phyloP scores from a whole-genome alignment of 1,140 invertebrate species.

The Aethina tumida region DNA sequence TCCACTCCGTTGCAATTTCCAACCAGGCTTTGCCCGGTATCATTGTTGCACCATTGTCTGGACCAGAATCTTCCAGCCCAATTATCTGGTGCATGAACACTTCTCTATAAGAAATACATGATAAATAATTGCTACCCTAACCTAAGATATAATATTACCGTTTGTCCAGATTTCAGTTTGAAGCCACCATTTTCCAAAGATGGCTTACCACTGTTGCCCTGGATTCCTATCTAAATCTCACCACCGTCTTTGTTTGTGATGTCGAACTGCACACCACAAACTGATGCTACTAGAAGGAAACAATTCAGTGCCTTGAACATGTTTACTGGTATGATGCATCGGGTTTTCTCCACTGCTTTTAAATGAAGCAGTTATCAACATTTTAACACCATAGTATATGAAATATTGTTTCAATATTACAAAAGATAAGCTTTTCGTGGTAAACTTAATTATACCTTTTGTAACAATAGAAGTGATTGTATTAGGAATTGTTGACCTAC shows the following conservation, averaged over 20 bases:
- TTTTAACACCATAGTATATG: no score
- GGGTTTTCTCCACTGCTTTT: no score
- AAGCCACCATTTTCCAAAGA: slow-evolving; percentile 12
- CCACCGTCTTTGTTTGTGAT: slow-evolving; percentile 25
- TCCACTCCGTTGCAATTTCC: slow-evolving; percentile 35
- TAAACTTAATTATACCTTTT: no score
- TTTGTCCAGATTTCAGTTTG: neutral
- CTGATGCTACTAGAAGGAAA: slow-evolving; percentile 10
- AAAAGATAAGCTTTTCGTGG: no score
- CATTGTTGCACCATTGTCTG: slow-evolving; percentile 30
- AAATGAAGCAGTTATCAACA: no score
- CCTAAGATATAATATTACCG: neutral
- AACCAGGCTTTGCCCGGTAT: slow-evolving; percentile 25
- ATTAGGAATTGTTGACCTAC: no score
- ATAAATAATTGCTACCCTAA: neutral
- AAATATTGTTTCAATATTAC: no score
- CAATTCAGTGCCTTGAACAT: no score
- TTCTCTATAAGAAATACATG: slow-evolving; percentile 5
- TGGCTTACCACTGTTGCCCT: no score
- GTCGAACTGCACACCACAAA: slow-evolving; percentile 19
- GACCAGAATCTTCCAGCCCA: slow-evolving; percentile 35
- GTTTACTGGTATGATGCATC: no score
- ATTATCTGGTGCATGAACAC: slow-evolving; percentile 13
- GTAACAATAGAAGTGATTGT: no score
- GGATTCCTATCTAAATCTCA: slow-evolving; percentile 29